These are phyloP conservation scores for Lottia gigantea DNA, from an alignment of 2,888 invertebrate genomes.

Conservation along the genomic window DNA sequence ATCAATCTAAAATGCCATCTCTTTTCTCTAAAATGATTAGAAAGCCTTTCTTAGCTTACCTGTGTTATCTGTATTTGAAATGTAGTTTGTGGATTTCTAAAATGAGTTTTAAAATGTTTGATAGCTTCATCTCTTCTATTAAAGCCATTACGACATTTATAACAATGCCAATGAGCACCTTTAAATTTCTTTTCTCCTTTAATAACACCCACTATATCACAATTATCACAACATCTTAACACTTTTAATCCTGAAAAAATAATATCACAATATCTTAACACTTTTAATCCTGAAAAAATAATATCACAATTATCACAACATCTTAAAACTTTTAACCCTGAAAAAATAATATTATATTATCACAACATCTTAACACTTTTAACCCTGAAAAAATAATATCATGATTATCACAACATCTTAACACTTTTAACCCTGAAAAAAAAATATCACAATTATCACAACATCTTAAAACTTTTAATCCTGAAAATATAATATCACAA, in stretches of 20 bases:
- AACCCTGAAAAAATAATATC: too few species aligned
- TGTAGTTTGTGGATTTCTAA: constrained; percentile 67
- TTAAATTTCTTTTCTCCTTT: constrained; percentile 68
- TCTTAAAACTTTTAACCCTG: constrained; percentile 65
- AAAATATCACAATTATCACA: constrained; percentile 67
- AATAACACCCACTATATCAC: constrained; percentile 68
- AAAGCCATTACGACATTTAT: constrained; percentile 67
- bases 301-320: constrained; percentile 68
- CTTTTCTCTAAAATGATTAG: too few species aligned
- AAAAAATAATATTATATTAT: constrained; percentile 2
- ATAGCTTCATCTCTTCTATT: constrained; percentile 67
- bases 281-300: constrained; percentile 31
- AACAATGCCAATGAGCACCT: constrained; percentile 69
- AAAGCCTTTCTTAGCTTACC: constrained; percentile 32
- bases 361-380: not conserved
- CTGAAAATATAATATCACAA: constrained; percentile 42
- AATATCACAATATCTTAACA: constrained; percentile 8
- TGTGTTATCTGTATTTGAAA: constrained; percentile 67
- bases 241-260: constrained; percentile 63
- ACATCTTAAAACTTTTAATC: constrained; percentile 65
- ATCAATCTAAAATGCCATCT: too few species aligned
- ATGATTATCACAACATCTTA: too few species aligned
- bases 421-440: too few species aligned
- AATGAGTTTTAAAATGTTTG: constrained; percentile 68
- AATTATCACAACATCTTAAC: constrained; percentile 66